phyloP scores from a whole-genome alignment of 1,140 invertebrate genomes.

The Eciton burchellii region DNA sequence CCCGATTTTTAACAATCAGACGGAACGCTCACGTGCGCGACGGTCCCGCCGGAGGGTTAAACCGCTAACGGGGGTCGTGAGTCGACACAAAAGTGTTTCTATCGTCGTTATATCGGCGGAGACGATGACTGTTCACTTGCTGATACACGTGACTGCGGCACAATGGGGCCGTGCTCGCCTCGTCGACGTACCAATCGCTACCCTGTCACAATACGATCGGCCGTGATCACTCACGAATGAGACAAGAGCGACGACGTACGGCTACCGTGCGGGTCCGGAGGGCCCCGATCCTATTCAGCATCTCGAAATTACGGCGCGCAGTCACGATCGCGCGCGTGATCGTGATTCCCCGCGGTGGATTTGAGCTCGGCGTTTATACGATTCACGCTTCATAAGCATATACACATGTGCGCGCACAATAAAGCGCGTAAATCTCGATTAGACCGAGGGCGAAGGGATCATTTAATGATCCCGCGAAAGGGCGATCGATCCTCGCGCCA shows the following conservation, averaged over 20 bases:
- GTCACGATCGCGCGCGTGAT: slow-evolving; percentile 73
- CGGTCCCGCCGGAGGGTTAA: slow-evolving; percentile 52
- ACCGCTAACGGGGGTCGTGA: slow-evolving; percentile 65
- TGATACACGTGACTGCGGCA: slow-evolving; percentile 75
- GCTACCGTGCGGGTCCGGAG: slow-evolving; percentile 67
- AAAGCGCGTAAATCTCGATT: slow-evolving; percentile 18
- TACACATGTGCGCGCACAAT: slow-evolving; percentile 18
- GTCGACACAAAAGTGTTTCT: slow-evolving; percentile 72
- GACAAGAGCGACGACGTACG: slow-evolving; percentile 68
- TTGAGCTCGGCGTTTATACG: slow-evolving; percentile 50
- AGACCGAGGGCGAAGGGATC: neutral
- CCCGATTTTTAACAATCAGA: slow-evolving; percentile 52
- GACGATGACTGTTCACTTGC: slow-evolving; percentile 74
- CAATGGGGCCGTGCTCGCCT: slow-evolving; percentile 71
- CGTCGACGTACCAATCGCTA: slow-evolving; percentile 75
- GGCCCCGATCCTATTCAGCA: slow-evolving; percentile 67
- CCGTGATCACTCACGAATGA: slow-evolving; percentile 74
- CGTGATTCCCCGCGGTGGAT: slow-evolving; percentile 67
- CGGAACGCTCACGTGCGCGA: slow-evolving; percentile 53
- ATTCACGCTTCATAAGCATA: slow-evolving; percentile 51
- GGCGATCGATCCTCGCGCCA: neutral
- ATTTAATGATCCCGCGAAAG: slow-evolving; percentile 4
- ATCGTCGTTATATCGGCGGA: slow-evolving; percentile 64
- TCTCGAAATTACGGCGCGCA: slow-evolving; percentile 62
- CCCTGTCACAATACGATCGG: slow-evolving; percentile 75